Percentiles rank a stretch among this genome's conserved stretches.
These are phyloP conservation scores for Chunga burmeisteri DNA, from an alignment of 2,113 vertebrate genomes.

Conservation along the genomic window DNA sequence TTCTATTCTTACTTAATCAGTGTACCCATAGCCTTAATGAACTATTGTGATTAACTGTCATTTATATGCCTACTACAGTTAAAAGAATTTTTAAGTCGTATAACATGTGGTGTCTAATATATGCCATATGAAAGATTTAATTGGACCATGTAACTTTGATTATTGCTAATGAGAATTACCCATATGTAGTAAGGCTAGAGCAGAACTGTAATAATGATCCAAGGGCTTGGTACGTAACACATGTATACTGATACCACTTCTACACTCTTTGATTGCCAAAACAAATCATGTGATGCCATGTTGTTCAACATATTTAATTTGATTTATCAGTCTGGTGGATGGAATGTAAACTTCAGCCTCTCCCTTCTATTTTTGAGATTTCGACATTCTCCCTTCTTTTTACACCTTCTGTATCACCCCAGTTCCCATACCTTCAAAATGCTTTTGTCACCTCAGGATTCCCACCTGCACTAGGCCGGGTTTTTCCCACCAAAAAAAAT, in stretches of 20 bases:
- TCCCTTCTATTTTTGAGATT: background rate
- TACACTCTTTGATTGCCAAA: constrained; percentile 21
- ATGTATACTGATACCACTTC: constrained; percentile 13
- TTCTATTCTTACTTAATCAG: constrained; percentile 19
- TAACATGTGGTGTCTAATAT: constrained; percentile 61
- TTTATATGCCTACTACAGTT: constrained; percentile 19
- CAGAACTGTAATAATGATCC: constrained; percentile 27
- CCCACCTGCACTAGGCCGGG: background rate
- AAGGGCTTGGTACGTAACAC: constrained; percentile 31
- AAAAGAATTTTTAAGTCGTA: constrained; percentile 51
- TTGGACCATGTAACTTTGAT: constrained; percentile 55
- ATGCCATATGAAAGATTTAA: constrained; percentile 56
- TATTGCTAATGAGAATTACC: constrained; percentile 59
- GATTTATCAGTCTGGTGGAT: background rate
- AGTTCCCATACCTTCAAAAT: background rate
- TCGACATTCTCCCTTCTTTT: background rate
- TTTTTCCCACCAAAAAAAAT: background rate
- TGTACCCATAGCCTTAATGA: background rate
- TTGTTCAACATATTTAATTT: background rate
- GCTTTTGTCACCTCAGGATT: background rate
- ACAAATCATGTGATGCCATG: background rate
- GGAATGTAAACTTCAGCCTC: background rate
- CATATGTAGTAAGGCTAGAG: constrained; percentile 21
- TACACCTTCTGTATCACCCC: background rate
- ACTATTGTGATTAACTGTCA: constrained; percentile 48